Evolutionary conservation across 2,888 invertebrate species (phyloP), one percentile per base, ranked within the genome.

Genomic region (Belgica antarctica): DNA sequence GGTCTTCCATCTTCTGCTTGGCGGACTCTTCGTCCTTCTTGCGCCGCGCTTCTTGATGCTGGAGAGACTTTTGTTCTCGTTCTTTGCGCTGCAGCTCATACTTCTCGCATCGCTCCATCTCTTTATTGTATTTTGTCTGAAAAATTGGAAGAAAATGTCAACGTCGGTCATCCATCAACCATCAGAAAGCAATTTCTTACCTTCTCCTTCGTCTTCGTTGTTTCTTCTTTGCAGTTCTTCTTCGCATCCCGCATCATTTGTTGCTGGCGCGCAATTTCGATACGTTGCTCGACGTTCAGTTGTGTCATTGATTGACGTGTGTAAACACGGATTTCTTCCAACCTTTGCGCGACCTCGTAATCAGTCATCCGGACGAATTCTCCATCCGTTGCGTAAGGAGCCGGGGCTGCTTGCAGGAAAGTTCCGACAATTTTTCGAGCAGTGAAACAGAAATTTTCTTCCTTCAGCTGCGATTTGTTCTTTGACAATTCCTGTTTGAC

Each of bases 371-470:
- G 84, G 19, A 91, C 84, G 70, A 87, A 89, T 74, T 92, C 92
- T 8, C 86, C 86, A 72, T 87, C 88, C 71, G 84, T 83, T 59
- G 82, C 81, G 75, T 82, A 83, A 70, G 83, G 84, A 2, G 83
- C 85, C 2, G 85, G 83, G 47, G 86, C 84, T 0, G 90, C 89
- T 77, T 96, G 94, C 62, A 94, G 82, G 79, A 95, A 97, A 73
- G 94, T 94, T 1, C 98, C 98, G 41, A 97, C 86, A 72, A 95
- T 86, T 1, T 90, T 86, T 73, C 92, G 89, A 52, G 94, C 89
- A 75, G 91, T 94, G 82, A 95, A 96, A 72, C 92, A 94, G 81
- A 97, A 97, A 82, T 96, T 91, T 73, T 95, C 94, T 22, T 89
- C 84, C 1, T 87, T 41, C 12, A 70, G 61, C 15, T 70, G 19